Evolutionary conservation across 2,888 invertebrate species (phyloP).

Genomic region (Leucoma salicis): DNA sequence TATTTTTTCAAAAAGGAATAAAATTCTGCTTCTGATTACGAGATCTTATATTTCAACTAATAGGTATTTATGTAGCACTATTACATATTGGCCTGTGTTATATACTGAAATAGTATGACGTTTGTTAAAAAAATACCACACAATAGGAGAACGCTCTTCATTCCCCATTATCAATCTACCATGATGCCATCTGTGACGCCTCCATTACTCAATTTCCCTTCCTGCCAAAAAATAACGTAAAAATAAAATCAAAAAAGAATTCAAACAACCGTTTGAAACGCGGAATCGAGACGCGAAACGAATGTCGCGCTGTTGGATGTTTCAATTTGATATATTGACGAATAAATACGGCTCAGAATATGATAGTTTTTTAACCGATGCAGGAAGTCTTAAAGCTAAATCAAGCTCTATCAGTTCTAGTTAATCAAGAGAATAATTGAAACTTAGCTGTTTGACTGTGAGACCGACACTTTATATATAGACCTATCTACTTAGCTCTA

Average conservation of each 20-base stretch:
- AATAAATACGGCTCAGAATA: conserved; percentile 30
- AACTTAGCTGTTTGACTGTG: no score
- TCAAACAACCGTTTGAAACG: conserved; percentile 44
- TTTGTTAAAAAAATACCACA: conserved; percentile 50
- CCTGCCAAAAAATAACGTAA: conserved; percentile 59
- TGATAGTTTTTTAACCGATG: no score
- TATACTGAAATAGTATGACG: no score
- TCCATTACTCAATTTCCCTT: conserved; percentile 79
- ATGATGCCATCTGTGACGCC: conserved; percentile 80
- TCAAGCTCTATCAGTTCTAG: no score
- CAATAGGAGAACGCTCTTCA: conserved; percentile 67
- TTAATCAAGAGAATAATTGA: no score
- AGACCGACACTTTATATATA: conserved; percentile 10
- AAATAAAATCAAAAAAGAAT: conserved; percentile 54
- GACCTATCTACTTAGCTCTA: conserved; percentile 1
- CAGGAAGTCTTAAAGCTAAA: no score
- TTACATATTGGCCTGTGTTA: no score
- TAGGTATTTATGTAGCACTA: no score
- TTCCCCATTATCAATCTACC: conserved; percentile 78
- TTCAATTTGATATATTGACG: conserved; percentile 31
- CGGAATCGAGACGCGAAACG: conserved; percentile 41
- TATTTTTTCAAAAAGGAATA: no score
- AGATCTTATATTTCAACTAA: no score
- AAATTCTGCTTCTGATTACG: no score
- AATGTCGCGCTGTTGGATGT: conserved; percentile 31